Percentiles rank a stretch among this genome's conserved stretches.
These are phyloP conservation scores for Oryctes rhinoceros DNA, from an alignment of 1,140 invertebrate species.

Conservation along the genomic window DNA sequence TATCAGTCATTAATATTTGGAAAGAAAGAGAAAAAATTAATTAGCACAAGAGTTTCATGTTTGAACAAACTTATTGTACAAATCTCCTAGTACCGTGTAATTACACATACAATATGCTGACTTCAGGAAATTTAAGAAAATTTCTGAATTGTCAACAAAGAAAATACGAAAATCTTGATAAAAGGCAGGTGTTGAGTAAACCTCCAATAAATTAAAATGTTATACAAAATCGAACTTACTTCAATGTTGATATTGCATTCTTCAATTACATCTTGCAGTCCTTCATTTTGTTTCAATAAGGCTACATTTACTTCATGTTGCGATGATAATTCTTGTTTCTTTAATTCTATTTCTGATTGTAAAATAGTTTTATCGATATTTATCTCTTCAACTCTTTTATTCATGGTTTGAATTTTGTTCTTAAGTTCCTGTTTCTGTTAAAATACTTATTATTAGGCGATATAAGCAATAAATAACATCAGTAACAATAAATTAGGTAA, in stretches of 20 bases:
- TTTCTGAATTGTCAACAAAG: too few relatives aligned
- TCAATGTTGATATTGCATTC: slow-evolving; percentile 8
- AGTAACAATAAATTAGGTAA: neutral
- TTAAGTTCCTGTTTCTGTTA: neutral
- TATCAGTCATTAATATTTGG: too few relatives aligned
- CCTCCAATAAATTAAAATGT: too few relatives aligned
- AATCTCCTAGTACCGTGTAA: too few relatives aligned
- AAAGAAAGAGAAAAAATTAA: too few relatives aligned
- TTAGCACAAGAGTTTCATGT: too few relatives aligned
- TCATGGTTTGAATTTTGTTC: neutral
- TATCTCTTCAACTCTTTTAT: neutral
- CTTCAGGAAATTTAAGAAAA: too few relatives aligned
- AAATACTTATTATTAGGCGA: neutral
- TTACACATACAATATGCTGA: too few relatives aligned
- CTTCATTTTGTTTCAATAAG: neutral
- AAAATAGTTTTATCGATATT: neutral
- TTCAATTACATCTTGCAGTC: neutral
- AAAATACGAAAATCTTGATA: too few relatives aligned
- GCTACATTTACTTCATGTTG: neutral
- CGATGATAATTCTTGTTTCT: neutral
- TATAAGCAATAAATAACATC: neutral
- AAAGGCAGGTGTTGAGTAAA: too few relatives aligned
- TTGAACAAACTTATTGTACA: too few relatives aligned
- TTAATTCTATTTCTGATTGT: slow-evolving; percentile 2
- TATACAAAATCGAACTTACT: neutral